phyloP scores from a whole-genome alignment of 2,888 invertebrate genomes.

The Dicyrtoma fusca region DNA sequence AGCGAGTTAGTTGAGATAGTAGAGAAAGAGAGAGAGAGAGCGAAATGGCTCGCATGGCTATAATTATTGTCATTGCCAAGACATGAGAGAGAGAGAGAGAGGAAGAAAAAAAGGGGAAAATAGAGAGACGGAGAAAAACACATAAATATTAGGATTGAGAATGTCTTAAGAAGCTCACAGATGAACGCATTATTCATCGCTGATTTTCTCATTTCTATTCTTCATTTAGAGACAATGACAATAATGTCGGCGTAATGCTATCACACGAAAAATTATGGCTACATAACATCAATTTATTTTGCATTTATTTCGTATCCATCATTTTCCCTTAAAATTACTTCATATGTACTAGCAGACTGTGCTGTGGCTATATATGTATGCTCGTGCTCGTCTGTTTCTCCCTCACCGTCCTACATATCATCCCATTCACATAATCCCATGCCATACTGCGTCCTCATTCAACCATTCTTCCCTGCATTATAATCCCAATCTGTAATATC shows the following conservation, averaged over 20 bases:
- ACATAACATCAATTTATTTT: constrained; percentile 17
- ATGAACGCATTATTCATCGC: constrained; percentile 28
- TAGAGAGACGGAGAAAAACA: not conserved
- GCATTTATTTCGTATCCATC: constrained; percentile 11
- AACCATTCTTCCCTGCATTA: no score
- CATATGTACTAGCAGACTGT: no score
- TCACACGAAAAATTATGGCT: constrained; percentile 37
- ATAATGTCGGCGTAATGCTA: constrained; percentile 35
- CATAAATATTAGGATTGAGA: no score
- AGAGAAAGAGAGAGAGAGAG: not conserved
- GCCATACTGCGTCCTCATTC: no score
- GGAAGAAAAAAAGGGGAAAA: not conserved
- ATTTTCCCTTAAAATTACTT: not conserved
- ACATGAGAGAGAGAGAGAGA: not conserved
- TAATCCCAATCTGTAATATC: no score
- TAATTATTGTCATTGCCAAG: no score
- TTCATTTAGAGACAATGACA: constrained; percentile 38
- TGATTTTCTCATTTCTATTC: constrained; percentile 30
- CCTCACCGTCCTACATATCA: no score
- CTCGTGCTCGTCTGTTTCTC: no score
- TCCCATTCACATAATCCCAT: no score
- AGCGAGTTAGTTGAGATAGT: not conserved
- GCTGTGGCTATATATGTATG: no score
- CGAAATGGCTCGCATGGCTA: no score
- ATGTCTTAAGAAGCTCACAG: not conserved